phyloP scores from a whole-genome alignment of 2,888 invertebrate species.

The Pharmacophagus antenor region DNA sequence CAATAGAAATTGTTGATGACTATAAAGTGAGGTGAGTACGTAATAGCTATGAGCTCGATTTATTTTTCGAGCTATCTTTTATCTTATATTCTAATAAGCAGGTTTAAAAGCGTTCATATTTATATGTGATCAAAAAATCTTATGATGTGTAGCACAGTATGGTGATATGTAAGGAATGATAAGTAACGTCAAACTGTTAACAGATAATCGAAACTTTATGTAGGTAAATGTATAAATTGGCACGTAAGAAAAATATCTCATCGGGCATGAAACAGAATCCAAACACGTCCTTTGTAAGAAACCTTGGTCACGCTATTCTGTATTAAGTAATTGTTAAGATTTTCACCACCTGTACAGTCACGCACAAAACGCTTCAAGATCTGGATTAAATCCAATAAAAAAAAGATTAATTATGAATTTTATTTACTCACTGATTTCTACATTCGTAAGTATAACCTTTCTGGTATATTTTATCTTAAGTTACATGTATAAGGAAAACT shows the following conservation, averaged over 20 bases:
- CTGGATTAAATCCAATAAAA: not conserved
- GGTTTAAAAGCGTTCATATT: too few relatives aligned
- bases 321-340: constrained; percentile 53
- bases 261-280: constrained; percentile 38
- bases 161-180: not conserved
- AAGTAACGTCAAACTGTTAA: not conserved
- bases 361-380: constrained; percentile 23
- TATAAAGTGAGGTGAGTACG: too few relatives aligned
- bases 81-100: too few relatives aligned
- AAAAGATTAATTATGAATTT: not conserved
- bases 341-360: constrained; percentile 39
- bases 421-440: too few relatives aligned
- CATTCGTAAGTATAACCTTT: too few relatives aligned
- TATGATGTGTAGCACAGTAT: too few relatives aligned
- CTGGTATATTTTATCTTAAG: too few relatives aligned
- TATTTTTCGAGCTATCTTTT: too few relatives aligned
- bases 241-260: constrained; percentile 27
- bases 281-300: constrained; percentile 41
- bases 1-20: too few relatives aligned
- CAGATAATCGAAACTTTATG: not conserved
- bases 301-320: constrained; percentile 45
- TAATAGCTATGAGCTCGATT: too few relatives aligned
- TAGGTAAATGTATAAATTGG: not conserved
- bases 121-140: too few relatives aligned
- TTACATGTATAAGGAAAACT: too few relatives aligned